Evolutionary conservation across 2,797 vertebrate species (phyloP).

Genomic region (Sebastes nivosus): DNA sequence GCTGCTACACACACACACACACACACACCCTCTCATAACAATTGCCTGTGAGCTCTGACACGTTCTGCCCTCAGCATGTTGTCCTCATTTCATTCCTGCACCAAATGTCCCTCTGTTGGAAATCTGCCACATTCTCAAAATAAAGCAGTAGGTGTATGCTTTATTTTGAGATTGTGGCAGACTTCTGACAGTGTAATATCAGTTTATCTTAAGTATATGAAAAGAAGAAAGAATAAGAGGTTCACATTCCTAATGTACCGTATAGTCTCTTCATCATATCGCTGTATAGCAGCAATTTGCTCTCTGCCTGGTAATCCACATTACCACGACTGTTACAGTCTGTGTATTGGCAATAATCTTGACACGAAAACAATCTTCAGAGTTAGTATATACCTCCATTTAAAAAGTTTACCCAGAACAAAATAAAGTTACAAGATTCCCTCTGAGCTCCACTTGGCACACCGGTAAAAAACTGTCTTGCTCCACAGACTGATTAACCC

Average conservation of each 20-base stretch:
- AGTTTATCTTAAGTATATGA: not conserved
- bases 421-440: no score
- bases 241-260: not conserved
- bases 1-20: slow-evolving; percentile 56
- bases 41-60: slow-evolving; percentile 65
- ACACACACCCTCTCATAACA: slow-evolving; percentile 40
- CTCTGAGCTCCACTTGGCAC: no score
- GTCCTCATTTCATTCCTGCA: slow-evolving; percentile 14
- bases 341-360: no score
- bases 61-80: slow-evolving; percentile 36
- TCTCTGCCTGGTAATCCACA: no score
- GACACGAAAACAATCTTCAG: no score
- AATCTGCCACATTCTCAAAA: not conserved
- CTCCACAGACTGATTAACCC: no score
- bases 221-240: not conserved
- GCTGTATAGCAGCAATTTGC: no score
- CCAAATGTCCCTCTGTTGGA: slow-evolving; percentile 47
- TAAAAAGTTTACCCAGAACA: no score
- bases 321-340: no score
- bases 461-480: no score
- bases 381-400: no score
- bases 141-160: not conserved
- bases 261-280: not conserved
- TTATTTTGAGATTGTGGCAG: not conserved
- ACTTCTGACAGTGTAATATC: not conserved